Conservation (phyloP, 2,888 invertebrate species). For the Furcula furcula region DNA sequence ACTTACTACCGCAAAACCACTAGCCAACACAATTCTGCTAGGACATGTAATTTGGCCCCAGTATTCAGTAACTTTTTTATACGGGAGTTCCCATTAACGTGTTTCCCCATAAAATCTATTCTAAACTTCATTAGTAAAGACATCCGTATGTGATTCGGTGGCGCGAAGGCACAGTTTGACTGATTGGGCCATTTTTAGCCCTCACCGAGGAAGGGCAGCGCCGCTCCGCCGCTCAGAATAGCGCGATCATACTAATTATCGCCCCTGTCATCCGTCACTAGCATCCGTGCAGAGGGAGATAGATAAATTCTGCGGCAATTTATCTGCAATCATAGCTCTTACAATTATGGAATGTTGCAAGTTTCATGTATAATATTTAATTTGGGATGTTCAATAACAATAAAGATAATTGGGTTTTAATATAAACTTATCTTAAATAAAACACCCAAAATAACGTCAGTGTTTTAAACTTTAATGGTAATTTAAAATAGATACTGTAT, state of each 20-base stretch:
- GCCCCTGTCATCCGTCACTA: constrained; percentile 56
- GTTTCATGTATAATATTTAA: too few relatives aligned
- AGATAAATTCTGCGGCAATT: constrained; percentile 57
- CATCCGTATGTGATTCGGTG: constrained; percentile 41
- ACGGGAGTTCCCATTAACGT: too few relatives aligned
- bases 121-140: constrained; percentile 38
- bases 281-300: constrained; percentile 32
- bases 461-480: too few relatives aligned
- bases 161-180: constrained; percentile 54
- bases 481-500: too few relatives aligned
- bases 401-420: too few relatives aligned
- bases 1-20: too few relatives aligned
- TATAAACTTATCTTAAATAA: too few relatives aligned
- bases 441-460: too few relatives aligned
- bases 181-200: constrained; percentile 79
- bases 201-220: constrained; percentile 47
- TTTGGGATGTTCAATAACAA: too few relatives aligned
- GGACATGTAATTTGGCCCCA: too few relatives aligned
- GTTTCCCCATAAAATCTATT: constrained; percentile 19
- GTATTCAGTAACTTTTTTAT: too few relatives aligned
- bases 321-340: constrained; percentile 48
- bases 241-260: constrained; percentile 73
- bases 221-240: constrained; percentile 56
- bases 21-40: too few relatives aligned
- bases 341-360: constrained; percentile 14